Conservation (phyloP, 2,113 vertebrate species). For the Danionella cerebrum region DNA sequence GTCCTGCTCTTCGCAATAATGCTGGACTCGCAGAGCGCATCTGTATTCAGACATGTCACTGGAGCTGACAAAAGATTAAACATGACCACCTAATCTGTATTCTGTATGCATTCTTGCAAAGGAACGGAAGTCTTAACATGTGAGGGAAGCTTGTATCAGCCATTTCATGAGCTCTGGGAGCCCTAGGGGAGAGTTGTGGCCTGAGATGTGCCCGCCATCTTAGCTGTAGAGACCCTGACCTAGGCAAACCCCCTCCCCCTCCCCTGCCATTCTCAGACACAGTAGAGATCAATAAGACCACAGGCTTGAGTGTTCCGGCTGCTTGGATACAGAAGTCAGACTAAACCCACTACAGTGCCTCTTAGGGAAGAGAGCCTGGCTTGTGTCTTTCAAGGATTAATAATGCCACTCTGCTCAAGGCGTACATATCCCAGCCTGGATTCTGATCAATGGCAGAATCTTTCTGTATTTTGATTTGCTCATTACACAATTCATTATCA, state of each 20-base stretch:
- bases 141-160: constrained; percentile 41
- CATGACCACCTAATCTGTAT: constrained; percentile 5
- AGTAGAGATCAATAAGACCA: constrained; percentile 37
- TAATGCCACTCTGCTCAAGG: neutral
- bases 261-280: constrained; percentile 22
- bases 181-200: constrained; percentile 57
- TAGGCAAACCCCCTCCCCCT: constrained; percentile 39
- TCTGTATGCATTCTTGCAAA: neutral
- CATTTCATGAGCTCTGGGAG: constrained; percentile 47
- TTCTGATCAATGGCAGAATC: constrained; percentile 1
- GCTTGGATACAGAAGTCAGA: constrained; percentile 38
- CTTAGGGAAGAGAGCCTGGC: constrained; percentile 16
- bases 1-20: constrained; percentile 6
- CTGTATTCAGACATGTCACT: constrained; percentile 22
- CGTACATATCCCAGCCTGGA: constrained; percentile 18
- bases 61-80: constrained; percentile 28
- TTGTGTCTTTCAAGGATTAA: constrained; percentile 26
- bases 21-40: neutral
- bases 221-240: constrained; percentile 64
- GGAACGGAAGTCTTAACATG: neutral
- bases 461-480: constrained; percentile 11
- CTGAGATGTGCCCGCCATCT: constrained; percentile 64
- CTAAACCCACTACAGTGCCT: constrained; percentile 17
- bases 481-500: constrained; percentile 12
- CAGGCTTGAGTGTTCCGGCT: constrained; percentile 36